Base-by-base conservation (phyloP, 2,797 vertebrate species). In the Chelmon rostratus region DNA sequence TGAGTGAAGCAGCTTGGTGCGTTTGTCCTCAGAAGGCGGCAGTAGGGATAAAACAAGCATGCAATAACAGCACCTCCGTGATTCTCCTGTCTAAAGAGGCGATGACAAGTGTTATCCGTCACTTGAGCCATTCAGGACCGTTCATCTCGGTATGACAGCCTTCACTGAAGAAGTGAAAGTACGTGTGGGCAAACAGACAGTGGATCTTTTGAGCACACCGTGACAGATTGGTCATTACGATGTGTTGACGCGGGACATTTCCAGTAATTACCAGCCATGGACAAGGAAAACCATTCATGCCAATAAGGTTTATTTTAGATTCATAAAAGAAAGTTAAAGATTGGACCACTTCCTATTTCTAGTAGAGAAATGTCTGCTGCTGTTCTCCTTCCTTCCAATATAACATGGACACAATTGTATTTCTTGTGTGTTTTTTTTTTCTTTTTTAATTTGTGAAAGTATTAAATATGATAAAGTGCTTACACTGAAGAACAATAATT, bases 221-320 rank as follows among this genome's bases (percentile, higher is more conserved):
- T 33, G 25, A 50, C 59, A 9, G 35, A 16, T 0, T 1, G 15
- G 15, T 52, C 49, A 18, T 62, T 16, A 3, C 35, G 6, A n/a
- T 23, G 15, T 42, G 49, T 35, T 54, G 21, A 23, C 7, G 0
- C 4, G 6, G 35, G 3, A 35, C 12, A 46, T 38, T 44, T 33
- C 18, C 4, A 18, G 28, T 6, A 44, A 69, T 35, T 54, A 33
- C 7, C 33, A 31, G 46, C 5, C 9, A 38, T 12, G 7, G 33
- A 16, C 1, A 1, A 31, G 5, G 21, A n/a, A 31, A 15, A 47
- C 6, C 10, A 19, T 6, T 44, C 2, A 46, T 16, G 2, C 11
- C n/a, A 19, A 40, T 12, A 21, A 18, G n/a, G 5, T 69, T 68
- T 9, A 33, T 74, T 68, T 63, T n/a, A 64, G 52, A 37, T 38